phyloP scores from a whole-genome alignment of 2,113 vertebrate genomes.

The Dissostichus mawsoni region DNA sequence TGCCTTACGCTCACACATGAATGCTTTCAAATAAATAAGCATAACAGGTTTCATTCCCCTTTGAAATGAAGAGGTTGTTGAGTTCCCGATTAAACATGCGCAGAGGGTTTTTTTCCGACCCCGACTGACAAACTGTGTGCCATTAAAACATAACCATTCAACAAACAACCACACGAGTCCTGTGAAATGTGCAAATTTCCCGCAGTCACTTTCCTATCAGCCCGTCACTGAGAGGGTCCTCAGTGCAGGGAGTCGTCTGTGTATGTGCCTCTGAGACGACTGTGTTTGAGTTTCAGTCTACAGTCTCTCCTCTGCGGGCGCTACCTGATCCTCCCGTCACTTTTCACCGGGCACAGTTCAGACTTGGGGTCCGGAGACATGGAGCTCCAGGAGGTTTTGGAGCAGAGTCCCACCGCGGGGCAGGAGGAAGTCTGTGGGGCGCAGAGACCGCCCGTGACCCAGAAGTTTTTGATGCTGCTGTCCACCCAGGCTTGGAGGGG shows the following conservation, averaged over 20 bases:
- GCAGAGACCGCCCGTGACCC: constrained; percentile 88
- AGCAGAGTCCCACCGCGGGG: constrained; percentile 85
- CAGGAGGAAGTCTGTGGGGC: constrained; percentile 82
- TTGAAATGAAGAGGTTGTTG: constrained; percentile 47
- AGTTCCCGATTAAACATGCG: constrained; percentile 35
- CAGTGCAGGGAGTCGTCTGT: constrained; percentile 46
- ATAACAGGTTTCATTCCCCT: constrained; percentile 54
- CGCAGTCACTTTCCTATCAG: constrained; percentile 35
- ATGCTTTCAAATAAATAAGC: constrained; percentile 83
- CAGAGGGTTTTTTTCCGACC: neutral
- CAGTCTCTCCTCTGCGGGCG: constrained; percentile 63
- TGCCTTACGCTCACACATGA: constrained; percentile 38
- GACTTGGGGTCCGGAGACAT: constrained; percentile 95
- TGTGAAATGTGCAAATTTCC: constrained; percentile 75
- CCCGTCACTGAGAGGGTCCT: constrained; percentile 13
- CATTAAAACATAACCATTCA: constrained; percentile 30
- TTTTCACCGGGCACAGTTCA: constrained; percentile 92
- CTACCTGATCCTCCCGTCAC: constrained; percentile 95
- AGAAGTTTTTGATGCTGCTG: constrained; percentile 85
- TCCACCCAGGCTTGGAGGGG: constrained; percentile 92
- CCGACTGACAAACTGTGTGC: constrained; percentile 32
- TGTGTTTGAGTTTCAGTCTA: neutral
- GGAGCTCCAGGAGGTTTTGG: constrained; percentile 93
- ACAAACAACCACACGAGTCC: constrained; percentile 33
- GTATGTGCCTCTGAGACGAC: constrained; percentile 43